Conservation (phyloP, 2,888 invertebrate genomes). For the Sturmia bella region DNA sequence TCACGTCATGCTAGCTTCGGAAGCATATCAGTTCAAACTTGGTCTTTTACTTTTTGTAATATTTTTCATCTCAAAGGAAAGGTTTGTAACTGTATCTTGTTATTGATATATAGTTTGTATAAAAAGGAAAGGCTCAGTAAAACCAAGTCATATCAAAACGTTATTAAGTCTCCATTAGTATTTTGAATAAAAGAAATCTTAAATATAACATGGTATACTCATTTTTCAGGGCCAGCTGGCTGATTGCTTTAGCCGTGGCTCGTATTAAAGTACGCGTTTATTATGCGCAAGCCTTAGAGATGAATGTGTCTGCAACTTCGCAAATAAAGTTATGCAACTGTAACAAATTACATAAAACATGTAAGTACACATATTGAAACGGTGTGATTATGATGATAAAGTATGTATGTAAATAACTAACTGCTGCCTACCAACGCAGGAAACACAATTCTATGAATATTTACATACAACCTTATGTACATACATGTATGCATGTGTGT, state of each 20-base stretch:
- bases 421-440: not conserved
- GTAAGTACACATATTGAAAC: conserved; percentile 51
- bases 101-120: too few relatives aligned
- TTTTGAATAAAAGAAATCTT: too few relatives aligned
- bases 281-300: conserved; percentile 1
- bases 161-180: too few relatives aligned
- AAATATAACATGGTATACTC: not conserved
- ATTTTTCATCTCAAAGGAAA: too few relatives aligned
- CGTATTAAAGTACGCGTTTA: conserved; percentile 29
- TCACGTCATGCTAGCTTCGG: too few relatives aligned
- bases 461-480: not conserved
- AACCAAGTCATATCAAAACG: too few relatives aligned
- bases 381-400: conserved; percentile 63
- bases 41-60: too few relatives aligned
- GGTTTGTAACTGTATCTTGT: too few relatives aligned
- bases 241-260: not conserved
- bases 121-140: too few relatives aligned
- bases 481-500: not conserved
- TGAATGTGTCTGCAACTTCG: conserved; percentile 37
- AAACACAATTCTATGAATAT: not conserved
- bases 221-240: not conserved
- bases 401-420: conserved; percentile 42
- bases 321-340: conserved; percentile 59
- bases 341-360: conserved; percentile 57
- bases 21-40: too few relatives aligned